Base-by-base conservation (phyloP, 2,888 invertebrate species). In the Tribolium freemani region DNA sequence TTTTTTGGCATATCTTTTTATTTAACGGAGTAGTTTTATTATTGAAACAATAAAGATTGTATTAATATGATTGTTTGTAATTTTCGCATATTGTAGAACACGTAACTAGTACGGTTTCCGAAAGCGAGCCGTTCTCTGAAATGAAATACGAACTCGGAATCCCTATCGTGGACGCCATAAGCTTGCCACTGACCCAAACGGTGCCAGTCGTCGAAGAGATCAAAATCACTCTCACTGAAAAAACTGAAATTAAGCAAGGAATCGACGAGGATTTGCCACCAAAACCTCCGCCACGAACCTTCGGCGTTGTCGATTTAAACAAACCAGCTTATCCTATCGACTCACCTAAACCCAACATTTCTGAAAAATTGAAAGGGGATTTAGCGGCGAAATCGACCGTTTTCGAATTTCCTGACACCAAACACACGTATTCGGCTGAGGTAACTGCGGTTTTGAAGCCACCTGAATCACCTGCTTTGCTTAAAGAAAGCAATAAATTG, bases 231-330 rank as follows among this genome's bases (percentile, higher is more conserved):
- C 46, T 54, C 10, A 64, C 50, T 11, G 71, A 69, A 45, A 71
- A 75, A 74, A 68, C 58, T 20, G 58, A 69, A 48, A 51, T 58
- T 53, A 67, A 66, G 48, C 64, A 71, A 69, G 71, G 67, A 61
- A 54, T 56, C 50, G 48, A 64, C 58, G 75, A 67, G 2, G 83
- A 84, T 64, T 80, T 85, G 26, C 86, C 86, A 4, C 86, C 86
- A 1, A 86, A 86, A 81, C 86, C 86, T 13, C 86, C 86, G 51
- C 86, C 86, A 51, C 79, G 83, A 67, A 83, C 80, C 64, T 78
- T 80, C 26, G 74, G 75, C 44, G 31, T 74, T 44, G 69, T 77
- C 3, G 83, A 83, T 56, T 58, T 74, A 8, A 74, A 79, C 9
- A 85, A 84, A 75, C 84, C 84, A 3, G 82, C 80, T 13, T 84